phyloP scores from a whole-genome alignment of 2,113 vertebrate species.

The Herpailurus yagouaroundi region DNA sequence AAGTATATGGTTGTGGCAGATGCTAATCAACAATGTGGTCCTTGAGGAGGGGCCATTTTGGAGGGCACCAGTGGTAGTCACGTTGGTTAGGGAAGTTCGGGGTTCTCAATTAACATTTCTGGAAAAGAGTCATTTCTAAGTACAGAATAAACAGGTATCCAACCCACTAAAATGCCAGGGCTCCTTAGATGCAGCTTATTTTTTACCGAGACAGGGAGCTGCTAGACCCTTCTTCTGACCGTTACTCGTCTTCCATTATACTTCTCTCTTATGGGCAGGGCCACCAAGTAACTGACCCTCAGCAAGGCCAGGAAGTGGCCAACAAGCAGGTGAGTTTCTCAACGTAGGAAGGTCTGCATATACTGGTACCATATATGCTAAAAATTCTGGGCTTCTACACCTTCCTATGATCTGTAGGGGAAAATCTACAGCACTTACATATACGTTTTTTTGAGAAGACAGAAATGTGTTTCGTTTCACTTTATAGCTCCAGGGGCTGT shows the following conservation, averaged over 20 bases:
- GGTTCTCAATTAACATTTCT: not conserved
- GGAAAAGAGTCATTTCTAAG: slow-evolving; percentile 10
- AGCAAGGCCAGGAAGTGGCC: not conserved
- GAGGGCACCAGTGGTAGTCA: not conserved
- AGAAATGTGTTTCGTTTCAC: not conserved
- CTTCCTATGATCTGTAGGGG: not conserved
- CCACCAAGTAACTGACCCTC: not conserved
- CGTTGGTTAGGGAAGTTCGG: not conserved
- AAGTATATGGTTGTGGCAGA: not conserved
- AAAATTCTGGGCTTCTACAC: not conserved
- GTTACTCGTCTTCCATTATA: not conserved
- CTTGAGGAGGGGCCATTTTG: not conserved
- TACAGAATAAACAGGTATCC: not conserved
- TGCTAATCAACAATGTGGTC: not conserved
- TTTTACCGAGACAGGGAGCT: not conserved
- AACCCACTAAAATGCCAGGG: not conserved
- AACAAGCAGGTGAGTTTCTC: not conserved
- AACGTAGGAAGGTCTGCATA: not conserved
- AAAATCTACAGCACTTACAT: not conserved
- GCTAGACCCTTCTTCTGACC: too few species aligned
- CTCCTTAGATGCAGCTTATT: not conserved
- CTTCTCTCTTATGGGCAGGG: not conserved
- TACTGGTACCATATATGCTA: too few species aligned
- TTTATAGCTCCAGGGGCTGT: not conserved
- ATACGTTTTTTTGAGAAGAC: not conserved